phyloP scores from a whole-genome alignment of 2,797 vertebrate genomes.

The Anguilla anguilla region DNA sequence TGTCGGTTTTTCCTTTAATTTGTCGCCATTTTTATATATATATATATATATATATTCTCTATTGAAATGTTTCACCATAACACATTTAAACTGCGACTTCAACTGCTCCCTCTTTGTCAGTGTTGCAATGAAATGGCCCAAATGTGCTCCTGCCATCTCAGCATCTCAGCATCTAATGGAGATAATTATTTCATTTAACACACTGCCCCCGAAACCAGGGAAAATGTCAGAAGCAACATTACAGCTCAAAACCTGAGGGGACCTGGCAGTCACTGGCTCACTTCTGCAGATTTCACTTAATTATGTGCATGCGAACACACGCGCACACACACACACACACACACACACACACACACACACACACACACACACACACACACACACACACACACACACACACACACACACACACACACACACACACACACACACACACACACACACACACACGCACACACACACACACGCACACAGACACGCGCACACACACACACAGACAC shows the following conservation, averaged over 20 bases:
- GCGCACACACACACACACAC: not conserved
- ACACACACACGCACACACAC: not conserved
- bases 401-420: not conserved
- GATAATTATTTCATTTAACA: conserved; percentile 15
- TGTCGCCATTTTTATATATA: not conserved
- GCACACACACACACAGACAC: not conserved
- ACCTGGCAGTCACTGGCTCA: not conserved
- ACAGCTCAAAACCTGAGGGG: not conserved
- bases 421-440: not conserved
- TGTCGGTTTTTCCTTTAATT: no score
- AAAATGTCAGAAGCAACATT: not conserved
- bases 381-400: not conserved
- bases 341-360: not conserved
- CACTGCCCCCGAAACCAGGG: not conserved
- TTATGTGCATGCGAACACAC: not conserved
- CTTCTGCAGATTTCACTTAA: conserved; percentile 16
- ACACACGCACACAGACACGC: no score
- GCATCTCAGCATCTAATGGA: not conserved
- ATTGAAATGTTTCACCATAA: not conserved
- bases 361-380: no score
- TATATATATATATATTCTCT: not conserved
- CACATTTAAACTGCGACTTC: not conserved
- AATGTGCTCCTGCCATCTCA: not conserved
- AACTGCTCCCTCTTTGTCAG: not conserved
- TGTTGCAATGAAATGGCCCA: not conserved